These are phyloP conservation scores for Hirtodrosophila confusa DNA, from an alignment of 2,888 invertebrate genomes.

Conservation along the genomic window DNA sequence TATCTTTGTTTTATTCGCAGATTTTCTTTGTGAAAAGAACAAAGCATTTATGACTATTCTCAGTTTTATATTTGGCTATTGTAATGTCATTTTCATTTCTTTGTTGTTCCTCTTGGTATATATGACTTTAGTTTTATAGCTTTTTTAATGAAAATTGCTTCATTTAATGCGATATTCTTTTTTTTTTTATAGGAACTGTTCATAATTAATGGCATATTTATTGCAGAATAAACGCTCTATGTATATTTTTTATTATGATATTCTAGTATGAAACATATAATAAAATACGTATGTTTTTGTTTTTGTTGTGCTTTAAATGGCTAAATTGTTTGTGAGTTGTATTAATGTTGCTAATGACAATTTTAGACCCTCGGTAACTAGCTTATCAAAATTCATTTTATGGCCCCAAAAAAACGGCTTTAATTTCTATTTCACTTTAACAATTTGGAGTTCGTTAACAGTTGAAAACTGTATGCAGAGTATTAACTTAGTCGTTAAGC, in stretches of 20 bases:
- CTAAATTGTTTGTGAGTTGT: too few relatives aligned
- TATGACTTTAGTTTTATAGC: constrained; percentile 34
- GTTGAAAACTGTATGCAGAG: neutral
- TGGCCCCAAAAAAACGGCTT: neutral
- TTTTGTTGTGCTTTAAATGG: too few relatives aligned
- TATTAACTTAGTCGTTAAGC: constrained; percentile 6
- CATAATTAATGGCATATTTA: neutral
- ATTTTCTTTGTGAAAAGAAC: neutral
- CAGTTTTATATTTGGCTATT: constrained; percentile 18
- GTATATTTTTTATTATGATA: too few relatives aligned
- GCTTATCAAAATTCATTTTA: neutral
- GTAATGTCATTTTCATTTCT: constrained; percentile 16
- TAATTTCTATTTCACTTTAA: too few relatives aligned
- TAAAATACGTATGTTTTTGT: too few relatives aligned
- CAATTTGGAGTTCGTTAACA: too few relatives aligned
- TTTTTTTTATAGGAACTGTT: constrained; percentile 10
- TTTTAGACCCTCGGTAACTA: too few relatives aligned
- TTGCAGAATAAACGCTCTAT: too few relatives aligned
- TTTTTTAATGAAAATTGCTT: constrained; percentile 2
- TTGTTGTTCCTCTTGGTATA: neutral
- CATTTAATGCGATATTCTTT: too few relatives aligned
- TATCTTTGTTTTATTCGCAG: neutral
- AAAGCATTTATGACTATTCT: neutral
- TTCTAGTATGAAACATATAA: too few relatives aligned
- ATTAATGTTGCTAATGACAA: too few relatives aligned